Conservation (phyloP, 2,888 invertebrate genomes). For the Villa cingulata region DNA sequence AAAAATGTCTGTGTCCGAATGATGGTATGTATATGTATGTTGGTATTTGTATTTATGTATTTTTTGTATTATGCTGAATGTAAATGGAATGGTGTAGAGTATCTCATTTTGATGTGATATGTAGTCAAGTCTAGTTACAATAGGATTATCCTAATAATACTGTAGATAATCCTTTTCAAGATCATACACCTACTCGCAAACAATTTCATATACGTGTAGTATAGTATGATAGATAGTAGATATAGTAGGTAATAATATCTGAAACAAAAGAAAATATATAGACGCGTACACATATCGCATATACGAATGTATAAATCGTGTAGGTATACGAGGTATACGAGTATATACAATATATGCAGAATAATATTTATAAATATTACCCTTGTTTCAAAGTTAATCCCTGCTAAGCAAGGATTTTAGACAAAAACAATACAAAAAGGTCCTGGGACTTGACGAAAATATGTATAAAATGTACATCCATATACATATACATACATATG, state of each 20-base stretch:
- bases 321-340: too few species aligned
- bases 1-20: not conserved
- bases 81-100: too few species aligned
- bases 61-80: too few species aligned
- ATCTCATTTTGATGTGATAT: not conserved
- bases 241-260: too few species aligned
- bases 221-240: too few species aligned
- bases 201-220: not conserved
- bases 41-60: too few species aligned
- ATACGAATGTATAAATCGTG: not conserved
- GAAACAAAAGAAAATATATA: not conserved
- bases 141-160: constrained; percentile 4
- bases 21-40: too few species aligned
- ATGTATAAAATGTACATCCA: not conserved
- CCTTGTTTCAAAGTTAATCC: constrained; percentile 9
- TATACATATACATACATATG: not conserved
- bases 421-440: not conserved
- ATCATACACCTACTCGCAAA: not conserved
- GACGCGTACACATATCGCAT: not conserved
- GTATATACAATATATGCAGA: too few species aligned
- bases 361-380: constrained; percentile 7
- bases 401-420: constrained; percentile 9
- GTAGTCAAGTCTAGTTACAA: constrained; percentile 1
- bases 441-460: constrained; percentile 7
- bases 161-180: constrained; percentile 1